Evolutionary conservation across 2,888 invertebrate genomes (phyloP).

Genomic region (Tortrix viridana): DNA sequence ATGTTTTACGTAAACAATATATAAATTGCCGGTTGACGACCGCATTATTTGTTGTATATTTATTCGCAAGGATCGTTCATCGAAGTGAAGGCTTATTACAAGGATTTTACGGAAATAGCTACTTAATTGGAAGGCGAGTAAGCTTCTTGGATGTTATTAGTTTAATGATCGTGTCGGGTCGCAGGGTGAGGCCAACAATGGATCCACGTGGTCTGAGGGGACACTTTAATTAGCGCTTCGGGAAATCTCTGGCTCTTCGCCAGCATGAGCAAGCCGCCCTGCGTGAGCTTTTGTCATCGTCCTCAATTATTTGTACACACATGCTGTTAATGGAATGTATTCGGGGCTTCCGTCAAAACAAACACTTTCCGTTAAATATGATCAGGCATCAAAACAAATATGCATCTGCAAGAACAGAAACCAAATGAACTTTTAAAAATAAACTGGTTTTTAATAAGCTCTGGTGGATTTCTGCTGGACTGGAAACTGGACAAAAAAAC

Average conservation of each 20-base stretch:
- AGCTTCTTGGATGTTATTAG: constrained; percentile 21
- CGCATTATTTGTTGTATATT: constrained; percentile 21
- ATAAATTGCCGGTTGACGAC: constrained; percentile 23
- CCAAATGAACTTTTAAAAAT: too few species aligned
- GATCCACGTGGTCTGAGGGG: constrained; percentile 48
- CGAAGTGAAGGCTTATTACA: constrained; percentile 6
- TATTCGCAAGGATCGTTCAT: constrained; percentile 7
- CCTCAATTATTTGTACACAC: constrained; percentile 9
- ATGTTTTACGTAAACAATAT: constrained; percentile 27
- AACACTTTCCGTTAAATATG: too few species aligned
- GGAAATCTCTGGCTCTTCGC: constrained; percentile 52
- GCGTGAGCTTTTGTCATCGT: constrained; percentile 46
- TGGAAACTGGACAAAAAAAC: too few species aligned
- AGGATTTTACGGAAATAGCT: constrained; percentile 16
- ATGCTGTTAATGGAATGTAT: too few species aligned
- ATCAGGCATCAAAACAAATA: too few species aligned
- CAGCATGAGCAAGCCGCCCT: constrained; percentile 52
- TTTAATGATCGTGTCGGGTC: constrained; percentile 42
- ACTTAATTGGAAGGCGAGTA: constrained; percentile 6
- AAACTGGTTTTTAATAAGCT: too few species aligned
- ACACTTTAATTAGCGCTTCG: constrained; percentile 60
- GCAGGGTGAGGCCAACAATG: constrained; percentile 48
- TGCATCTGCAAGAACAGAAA: too few species aligned
- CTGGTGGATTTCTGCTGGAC: too few species aligned
- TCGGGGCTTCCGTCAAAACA: too few species aligned